Conservation (phyloP, 2,797 vertebrate species). For the Coendou prehensilis region DNA sequence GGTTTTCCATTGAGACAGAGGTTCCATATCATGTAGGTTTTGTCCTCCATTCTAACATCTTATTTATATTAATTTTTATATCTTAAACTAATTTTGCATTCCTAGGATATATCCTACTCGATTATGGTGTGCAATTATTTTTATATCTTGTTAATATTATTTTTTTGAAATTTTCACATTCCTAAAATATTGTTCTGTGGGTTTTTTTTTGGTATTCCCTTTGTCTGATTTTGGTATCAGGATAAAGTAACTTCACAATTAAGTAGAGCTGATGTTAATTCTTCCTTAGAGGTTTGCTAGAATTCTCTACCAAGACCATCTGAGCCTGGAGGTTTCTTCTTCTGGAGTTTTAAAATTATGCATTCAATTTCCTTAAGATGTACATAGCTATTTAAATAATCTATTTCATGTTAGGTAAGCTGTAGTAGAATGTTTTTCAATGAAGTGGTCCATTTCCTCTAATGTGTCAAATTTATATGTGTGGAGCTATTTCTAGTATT, state of each 20-base stretch:
- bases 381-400: background rate
- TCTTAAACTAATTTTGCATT: background rate
- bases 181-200: background rate
- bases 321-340: background rate
- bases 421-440: background rate
- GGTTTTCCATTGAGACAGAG: background rate
- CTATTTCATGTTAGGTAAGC: background rate
- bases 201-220: background rate
- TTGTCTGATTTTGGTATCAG: background rate
- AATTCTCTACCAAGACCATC: background rate
- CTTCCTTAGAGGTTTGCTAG: background rate
- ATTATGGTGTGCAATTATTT: background rate
- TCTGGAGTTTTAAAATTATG: background rate
- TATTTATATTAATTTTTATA: background rate
- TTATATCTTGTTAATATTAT: conserved; percentile 2
- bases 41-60: background rate
- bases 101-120: background rate
- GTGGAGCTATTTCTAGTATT: background rate
- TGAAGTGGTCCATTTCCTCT: background rate
- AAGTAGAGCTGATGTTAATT: background rate
- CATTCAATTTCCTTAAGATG: background rate
- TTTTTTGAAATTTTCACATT: background rate
- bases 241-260: background rate
- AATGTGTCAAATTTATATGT: background rate
- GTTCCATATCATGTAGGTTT: background rate